These are phyloP conservation scores for Vandiemenella viatica DNA, from an alignment of 2,888 invertebrate species.

Conservation along the genomic window DNA sequence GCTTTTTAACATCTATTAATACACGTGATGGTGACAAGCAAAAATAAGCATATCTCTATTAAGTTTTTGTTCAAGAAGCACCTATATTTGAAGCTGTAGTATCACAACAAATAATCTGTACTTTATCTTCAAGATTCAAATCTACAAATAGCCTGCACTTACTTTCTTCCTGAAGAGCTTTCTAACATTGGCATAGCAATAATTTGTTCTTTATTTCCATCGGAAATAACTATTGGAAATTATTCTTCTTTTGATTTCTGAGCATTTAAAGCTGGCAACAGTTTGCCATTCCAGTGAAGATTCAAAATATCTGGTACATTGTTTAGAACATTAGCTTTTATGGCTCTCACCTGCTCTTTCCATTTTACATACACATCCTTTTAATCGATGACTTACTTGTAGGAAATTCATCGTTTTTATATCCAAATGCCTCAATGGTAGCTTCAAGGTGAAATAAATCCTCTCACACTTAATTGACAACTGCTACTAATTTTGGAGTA, in stretches of 20 bases:
- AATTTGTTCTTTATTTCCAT: slow-evolving; percentile 20
- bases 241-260: no score
- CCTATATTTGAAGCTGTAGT: no score
- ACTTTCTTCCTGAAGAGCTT: slow-evolving; percentile 17
- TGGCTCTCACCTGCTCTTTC: neutral
- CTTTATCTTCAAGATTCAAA: slow-evolving; percentile 17
- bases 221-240: slow-evolving; percentile 18
- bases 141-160: slow-evolving; percentile 19
- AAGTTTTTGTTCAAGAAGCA: no score
- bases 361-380: neutral
- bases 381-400: no score
- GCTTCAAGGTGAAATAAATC: no score
- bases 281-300: neutral
- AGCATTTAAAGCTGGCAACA: no score
- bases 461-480: neutral
- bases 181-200: slow-evolving; percentile 21
- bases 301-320: neutral
- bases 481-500: neutral
- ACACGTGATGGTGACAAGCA: no score
- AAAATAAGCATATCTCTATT: no score
- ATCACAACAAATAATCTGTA: slow-evolving; percentile 19
- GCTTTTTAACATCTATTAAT: no score
- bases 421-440: neutral
- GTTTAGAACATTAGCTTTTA: neutral
- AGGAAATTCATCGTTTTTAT: no score